A percentile compares a stretch with the other conserved stretches of the same genome.
Conservation (phyloP, 2,113 vertebrate genomes). For the Machaerirhynchus nigripectus region DNA sequence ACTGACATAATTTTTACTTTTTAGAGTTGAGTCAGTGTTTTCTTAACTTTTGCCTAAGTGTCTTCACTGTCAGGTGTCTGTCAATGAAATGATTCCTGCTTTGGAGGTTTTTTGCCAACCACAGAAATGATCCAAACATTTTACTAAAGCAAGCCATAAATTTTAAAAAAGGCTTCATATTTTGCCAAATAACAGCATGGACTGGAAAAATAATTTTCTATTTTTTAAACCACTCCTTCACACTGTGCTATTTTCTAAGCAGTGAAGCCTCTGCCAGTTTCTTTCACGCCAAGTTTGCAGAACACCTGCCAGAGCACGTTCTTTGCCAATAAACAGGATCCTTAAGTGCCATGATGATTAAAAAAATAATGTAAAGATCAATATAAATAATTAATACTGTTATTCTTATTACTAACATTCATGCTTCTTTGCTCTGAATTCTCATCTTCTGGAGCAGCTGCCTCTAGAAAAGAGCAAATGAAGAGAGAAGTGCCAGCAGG, state of each 20-base stretch:
- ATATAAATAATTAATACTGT: neutral
- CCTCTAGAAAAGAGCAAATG: neutral
- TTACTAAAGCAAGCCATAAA: neutral
- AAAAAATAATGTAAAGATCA: neutral
- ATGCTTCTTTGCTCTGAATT: neutral
- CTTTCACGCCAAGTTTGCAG: neutral
- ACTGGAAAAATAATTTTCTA: neutral
- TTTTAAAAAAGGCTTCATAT: neutral
- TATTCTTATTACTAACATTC: neutral
- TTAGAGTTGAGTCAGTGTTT: neutral
- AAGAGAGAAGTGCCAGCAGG: conserved; percentile 4
- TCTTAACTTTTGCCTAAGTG: neutral
- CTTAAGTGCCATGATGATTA: neutral
- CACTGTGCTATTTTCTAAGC: neutral
- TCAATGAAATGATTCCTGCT: neutral
- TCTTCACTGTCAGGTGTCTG: neutral
- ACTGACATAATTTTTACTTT: neutral
- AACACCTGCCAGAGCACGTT: neutral
- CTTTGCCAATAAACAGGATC: neutral
- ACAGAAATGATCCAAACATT: neutral
- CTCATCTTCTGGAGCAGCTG: neutral
- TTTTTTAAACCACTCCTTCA: neutral
- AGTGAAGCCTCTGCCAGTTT: neutral
- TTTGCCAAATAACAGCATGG: neutral
- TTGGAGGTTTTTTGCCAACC: neutral